Base-by-base conservation (phyloP, 2,888 invertebrate species). In the Drosophila phalerata region DNA sequence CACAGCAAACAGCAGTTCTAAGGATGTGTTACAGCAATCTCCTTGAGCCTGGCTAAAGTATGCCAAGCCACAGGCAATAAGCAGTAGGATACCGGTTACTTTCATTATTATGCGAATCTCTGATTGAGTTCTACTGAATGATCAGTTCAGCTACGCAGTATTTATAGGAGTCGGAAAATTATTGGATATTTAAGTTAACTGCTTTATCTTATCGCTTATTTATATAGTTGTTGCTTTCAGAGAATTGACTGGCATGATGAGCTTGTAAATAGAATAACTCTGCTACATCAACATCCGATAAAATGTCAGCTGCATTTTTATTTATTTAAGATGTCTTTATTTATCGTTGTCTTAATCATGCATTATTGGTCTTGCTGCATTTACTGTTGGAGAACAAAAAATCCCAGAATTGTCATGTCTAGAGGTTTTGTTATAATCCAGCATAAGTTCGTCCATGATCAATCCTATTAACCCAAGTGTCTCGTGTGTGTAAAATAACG, bases 401-500 rank as follows among this genome's bases (percentile, higher is more conserved):
- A 4, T 19, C 15, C 19, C 22, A 1, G 11, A 30, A 6, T 45
- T 38, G 30, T 38, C 30, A 47, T 40, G 22, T 25, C 22, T 9
- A 17, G 5, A 25, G 17, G 52, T 34, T 34, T 43, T 67, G 52
- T 34, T 34, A 49, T 67, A 67, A 66, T 52, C 61, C 52, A 13
- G 61, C 53, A 25, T 28, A 58, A 51, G 49, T 45, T 37, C n/a
- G n/a, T n/a, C 49, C 19, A 51, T 11, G 55, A 56, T 57, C 30
- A 40, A 28, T 34, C 49, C 57, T 34, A 56, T 72, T 61, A 66
- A 37, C 60, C 25, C 25, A 28, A 56, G 34, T 45, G 40, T 28
- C 51, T 19, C 11, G 30, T 19, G 43, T 32, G 63, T 25, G 76
- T 52, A 38, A 58, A 74, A 70, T 63, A 68, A 53, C 63, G 79